Evolutionary conservation across 2,888 invertebrate genomes (phyloP).

Genomic region (Lithophane leautieri): DNA sequence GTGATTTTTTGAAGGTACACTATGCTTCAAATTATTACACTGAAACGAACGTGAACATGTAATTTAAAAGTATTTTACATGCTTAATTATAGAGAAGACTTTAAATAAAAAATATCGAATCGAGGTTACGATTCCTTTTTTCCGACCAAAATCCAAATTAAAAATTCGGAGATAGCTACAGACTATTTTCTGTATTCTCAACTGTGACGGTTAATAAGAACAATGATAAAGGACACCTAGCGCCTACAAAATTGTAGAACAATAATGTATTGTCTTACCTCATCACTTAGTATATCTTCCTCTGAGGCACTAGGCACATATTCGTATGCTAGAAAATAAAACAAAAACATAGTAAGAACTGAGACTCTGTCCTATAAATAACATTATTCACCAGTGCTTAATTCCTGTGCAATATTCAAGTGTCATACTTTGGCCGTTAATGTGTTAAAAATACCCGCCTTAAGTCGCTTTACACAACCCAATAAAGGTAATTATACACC

Average conservation of each 20-base stretch:
- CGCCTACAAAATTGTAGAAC: background rate
- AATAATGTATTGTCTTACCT: conserved; percentile 88
- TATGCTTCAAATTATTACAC: background rate
- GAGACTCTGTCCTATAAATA: background rate
- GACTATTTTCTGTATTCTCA: background rate
- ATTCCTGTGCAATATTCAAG: conserved; percentile 44
- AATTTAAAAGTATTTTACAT: background rate
- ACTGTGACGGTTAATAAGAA: background rate
- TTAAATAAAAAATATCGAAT: background rate
- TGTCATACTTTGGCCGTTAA: conserved; percentile 47
- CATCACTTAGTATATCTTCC: conserved; percentile 95
- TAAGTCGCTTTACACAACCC: conserved; percentile 18
- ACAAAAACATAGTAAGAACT: conserved; percentile 1
- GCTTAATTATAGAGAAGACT: background rate
- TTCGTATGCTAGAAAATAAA: conserved; percentile 93
- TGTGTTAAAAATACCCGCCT: conserved; percentile 48
- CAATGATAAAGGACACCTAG: background rate
- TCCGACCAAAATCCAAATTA: background rate
- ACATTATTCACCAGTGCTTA: conserved; percentile 38
- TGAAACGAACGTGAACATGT: background rate
- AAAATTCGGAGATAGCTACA: too few relatives aligned
- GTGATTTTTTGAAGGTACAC: background rate
- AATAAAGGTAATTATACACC: conserved; percentile 44
- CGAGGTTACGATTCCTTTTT: background rate
- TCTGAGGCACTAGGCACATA: conserved; percentile 96